Base-by-base conservation (phyloP, 2,888 invertebrate species). In the Plebejus argus region DNA sequence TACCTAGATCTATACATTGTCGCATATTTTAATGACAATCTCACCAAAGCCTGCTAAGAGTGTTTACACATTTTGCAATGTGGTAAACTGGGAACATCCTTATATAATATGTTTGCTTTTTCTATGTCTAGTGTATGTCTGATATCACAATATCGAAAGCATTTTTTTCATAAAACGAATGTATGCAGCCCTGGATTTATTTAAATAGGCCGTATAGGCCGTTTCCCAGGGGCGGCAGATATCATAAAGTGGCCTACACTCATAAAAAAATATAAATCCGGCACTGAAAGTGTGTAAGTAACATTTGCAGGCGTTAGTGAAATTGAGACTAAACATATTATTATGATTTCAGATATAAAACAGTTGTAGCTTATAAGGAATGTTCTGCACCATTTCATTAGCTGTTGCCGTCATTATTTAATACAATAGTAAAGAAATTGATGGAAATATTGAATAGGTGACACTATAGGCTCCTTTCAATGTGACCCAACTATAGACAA, bases 1-100 rank as follows among this genome's bases (percentile, higher is more conserved):
- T 53, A n/a, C n/a, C n/a, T n/a, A 20, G 23, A 45, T 72, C n/a
- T 45, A 45, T 20, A 72, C 71, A 71, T 71, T 45, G 72, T 72
- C 49, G 20, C 49, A 28, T 35, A 45, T 12, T 20, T 23, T 61
- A 23, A 53, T 53, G 15, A 5, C 53, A 53, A 53, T 53, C 5
- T 53, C 53, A 53, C 53, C 18, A 53, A 53, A 1, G 18, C 18
- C 53, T 53, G 18, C 53, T 53, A 53, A 53, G 49, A 12, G 35
- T 4, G 5, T 39, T 28, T 2, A 39, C 39, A 7, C 3, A 49
- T 49, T 49, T 49, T 4, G 49, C 3, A 12, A 49, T 49, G 15
- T 8, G 49, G 10, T 49, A 49, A 12, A 15, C 10, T 15, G 12
- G 15, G 12, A 49, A 49, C 0, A 4, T 15, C 12, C 15, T 15